A percentile compares a stretch with the other conserved stretches of the same genome.
Conservation (phyloP, 37 sponge, comb jelly and placozoan genomes). For the Spongilla lacustris region DNA sequence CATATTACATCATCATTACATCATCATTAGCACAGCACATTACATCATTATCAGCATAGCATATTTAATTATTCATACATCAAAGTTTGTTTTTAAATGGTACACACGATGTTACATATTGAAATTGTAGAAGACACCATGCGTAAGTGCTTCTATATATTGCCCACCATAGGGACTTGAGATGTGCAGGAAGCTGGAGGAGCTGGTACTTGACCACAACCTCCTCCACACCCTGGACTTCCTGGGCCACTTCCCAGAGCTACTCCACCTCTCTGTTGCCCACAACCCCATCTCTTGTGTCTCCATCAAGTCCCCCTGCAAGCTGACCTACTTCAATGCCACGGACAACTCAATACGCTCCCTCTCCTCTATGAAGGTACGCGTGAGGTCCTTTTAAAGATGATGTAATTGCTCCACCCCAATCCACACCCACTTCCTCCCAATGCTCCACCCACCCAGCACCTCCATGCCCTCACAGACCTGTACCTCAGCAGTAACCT, state of each 20-base stretch:
- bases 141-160: too few species aligned
- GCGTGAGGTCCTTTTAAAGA: neutral
- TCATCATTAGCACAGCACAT: too few species aligned
- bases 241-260: neutral
- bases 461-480: slow-evolving; percentile 54
- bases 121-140: too few species aligned
- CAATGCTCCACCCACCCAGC: slow-evolving; percentile 2
- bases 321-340: slow-evolving; percentile 37
- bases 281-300: neutral
- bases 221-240: slow-evolving; percentile 36
- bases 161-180: slow-evolving; percentile 42
- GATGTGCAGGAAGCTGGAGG: slow-evolving; percentile 72
- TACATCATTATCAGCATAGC: too few species aligned
- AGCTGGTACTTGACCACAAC: slow-evolving; percentile 86
- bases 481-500: slow-evolving; percentile 74
- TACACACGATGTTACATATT: too few species aligned
- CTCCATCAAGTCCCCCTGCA: neutral
- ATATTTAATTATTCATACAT: too few species aligned
- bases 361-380: slow-evolving; percentile 49
- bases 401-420: neutral
- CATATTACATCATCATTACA: too few species aligned
- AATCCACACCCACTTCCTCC: neutral
- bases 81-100: too few species aligned
- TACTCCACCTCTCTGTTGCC: neutral
- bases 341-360: slow-evolving; percentile 25